Evolutionary conservation across 2,113 vertebrate genomes (phyloP), one percentile per base, ranked within the genome.

Genomic region (Brachirus orientalis): DNA sequence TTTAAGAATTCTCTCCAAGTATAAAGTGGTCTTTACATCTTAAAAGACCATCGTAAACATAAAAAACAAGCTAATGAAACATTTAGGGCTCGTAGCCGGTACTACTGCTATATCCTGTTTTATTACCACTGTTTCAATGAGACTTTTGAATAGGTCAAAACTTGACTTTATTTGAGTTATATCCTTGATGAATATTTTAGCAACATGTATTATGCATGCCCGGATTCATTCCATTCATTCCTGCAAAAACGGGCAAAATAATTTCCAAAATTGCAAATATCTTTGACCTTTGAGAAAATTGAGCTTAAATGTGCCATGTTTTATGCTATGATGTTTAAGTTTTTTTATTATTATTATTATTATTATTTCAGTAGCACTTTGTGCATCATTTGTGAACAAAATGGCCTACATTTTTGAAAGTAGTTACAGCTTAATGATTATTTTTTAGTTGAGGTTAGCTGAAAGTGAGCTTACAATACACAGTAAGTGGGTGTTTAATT

Each of bases 111-210:
- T 17, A 64, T 77, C 17, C 19, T 37, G 16, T 69, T 68, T 57
- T 57, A 57, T 65, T 44, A 45, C 17, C 55, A 59, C 60, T 51
- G 19, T 75, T 67, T 61, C 58, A 77, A 38, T 43, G 55, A 50
- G n/a, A 55, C 33, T 75, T 43, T 68, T 47, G 28, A 80, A 83
- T 22, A 52, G 76, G 65, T 80, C 68, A 62, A 61, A 65, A 72
- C 66, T 76, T 59, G 55, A 57, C 45, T 77, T 80, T 62, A 75
- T 78, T 76, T 76, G 48, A 81, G 28, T 66, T 65, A 63, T 66
- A 60, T 70, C 64, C 72, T 70, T 72, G 72, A 85, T 85, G 51
- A 85, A 85, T 86, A 84, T 84, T 89, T 86, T 17, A 82, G 48
- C 43, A 43, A 63, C 54, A 59, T 87, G 53, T 17, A 81, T 87